Percentiles rank a stretch among this genome's conserved stretches.
These are phyloP conservation scores for Prostheceraeus crozeri DNA, from an alignment of 2,888 invertebrate species.

Conservation along the genomic window DNA sequence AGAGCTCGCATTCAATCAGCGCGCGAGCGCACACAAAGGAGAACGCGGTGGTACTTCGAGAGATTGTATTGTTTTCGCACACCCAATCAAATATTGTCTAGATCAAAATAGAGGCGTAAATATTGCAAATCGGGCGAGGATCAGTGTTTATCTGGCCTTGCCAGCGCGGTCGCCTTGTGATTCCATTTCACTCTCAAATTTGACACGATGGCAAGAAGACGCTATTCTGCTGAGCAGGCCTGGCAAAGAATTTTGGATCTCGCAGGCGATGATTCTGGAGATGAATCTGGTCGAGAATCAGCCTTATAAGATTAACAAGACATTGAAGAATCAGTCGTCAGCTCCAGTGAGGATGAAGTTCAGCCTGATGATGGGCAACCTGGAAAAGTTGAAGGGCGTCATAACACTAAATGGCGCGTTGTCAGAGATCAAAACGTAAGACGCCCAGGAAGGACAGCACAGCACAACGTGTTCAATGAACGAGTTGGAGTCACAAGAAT, in stretches of 20 bases:
- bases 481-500: constrained; percentile 24
- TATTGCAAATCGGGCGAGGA: no score
- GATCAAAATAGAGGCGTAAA: no score
- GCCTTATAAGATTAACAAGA: constrained; percentile 10
- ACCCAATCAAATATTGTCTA: no score
- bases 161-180: no score
- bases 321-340: constrained; percentile 21
- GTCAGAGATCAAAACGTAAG: constrained; percentile 15
- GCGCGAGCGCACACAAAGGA: no score
- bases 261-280: constrained; percentile 13
- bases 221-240: background rate
- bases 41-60: no score
- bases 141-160: no score
- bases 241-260: constrained; percentile 16
- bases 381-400: constrained; percentile 17
- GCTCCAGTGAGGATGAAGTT: constrained; percentile 20
- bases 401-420: constrained; percentile 15
- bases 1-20: no score
- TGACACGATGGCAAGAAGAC: constrained; percentile 21
- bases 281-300: constrained; percentile 17
- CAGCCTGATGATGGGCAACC: background rate
- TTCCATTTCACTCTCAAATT: no score
- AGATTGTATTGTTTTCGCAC: no score
- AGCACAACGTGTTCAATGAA: constrained; percentile 21
- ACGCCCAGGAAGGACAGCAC: constrained; percentile 11